Evolutionary conservation across 2,888 invertebrate genomes (phyloP), one percentile per base, ranked within the genome.

Genomic region (Nephrotoma appendiculata): DNA sequence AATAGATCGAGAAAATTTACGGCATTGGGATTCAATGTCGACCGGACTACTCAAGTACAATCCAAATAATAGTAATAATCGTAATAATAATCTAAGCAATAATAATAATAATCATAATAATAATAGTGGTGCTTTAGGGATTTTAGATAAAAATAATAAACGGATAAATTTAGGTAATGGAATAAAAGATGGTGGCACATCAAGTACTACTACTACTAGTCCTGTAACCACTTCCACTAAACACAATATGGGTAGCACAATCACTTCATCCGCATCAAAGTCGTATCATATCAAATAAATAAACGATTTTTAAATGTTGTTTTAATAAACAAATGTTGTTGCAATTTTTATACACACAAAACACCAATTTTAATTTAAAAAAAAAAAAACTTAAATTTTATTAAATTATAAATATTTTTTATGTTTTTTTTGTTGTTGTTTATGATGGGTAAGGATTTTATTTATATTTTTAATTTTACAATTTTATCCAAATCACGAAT

Each of bases 1-100:
- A 91, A 94, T 96, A 89, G 97, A 97, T 92, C 94, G 97, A 89
- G 97, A 97, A 92, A 96, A 96, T 89, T 93, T 97, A 89, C 94
- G 97, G 86, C 97, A 97, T 90, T 97, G 97, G 97, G 97, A 97
- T 92, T 94, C 96, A 89, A 94, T 97, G 95, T 97, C 97, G 87
- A 96, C 96, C 93, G 96, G 94, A 88, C 92, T 95, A 89, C 94
- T 95, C 93, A 94, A 92, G 89, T 92, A 92, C 88, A 84, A 84
- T 84, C 5, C 41, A 41, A 43, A 43, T 41, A 84, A 84, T 84
- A 84, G 42, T 84, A 84, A 42, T 15, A 42, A 84, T 84, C 84
- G 42, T 84, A 84, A 84, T 84, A 84, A 84, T 84, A 84, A 84
- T 42, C 31, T 12, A n/a, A 83, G 41, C 6, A 84, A 84, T 43